phyloP scores from a whole-genome alignment of 2,113 vertebrate genomes.

The Equus quagga region DNA sequence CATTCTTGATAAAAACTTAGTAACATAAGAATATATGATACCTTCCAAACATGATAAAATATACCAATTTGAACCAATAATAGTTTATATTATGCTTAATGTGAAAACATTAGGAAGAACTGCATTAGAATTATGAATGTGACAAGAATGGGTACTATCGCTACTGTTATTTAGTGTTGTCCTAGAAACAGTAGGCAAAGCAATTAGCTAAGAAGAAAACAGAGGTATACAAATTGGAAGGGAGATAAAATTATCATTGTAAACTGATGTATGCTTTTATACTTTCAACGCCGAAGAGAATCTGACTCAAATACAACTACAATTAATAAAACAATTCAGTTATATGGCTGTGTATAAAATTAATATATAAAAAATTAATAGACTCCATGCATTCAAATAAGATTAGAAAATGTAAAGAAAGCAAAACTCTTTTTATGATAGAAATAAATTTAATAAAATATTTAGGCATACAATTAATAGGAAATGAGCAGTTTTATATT shows the following conservation, averaged over 20 bases:
- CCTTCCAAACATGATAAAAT: background rate
- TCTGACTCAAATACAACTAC: background rate
- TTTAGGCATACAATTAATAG: background rate
- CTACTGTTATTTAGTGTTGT: background rate
- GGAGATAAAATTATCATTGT: background rate
- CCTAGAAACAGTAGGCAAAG: background rate
- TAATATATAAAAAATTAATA: background rate
- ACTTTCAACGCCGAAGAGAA: background rate
- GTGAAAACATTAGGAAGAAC: background rate
- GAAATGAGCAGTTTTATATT: background rate
- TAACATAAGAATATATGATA: background rate
- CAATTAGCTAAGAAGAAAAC: background rate
- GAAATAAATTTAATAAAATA: background rate
- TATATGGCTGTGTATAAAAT: background rate
- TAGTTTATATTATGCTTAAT: background rate
- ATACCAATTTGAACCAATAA: background rate
- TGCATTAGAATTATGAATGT: background rate
- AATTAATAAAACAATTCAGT: background rate
- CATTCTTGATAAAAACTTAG: background rate
- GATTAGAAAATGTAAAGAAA: background rate
- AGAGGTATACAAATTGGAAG: background rate
- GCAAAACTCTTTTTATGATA: background rate
- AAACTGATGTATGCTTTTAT: background rate
- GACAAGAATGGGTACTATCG: background rate
- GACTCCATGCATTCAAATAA: background rate